Evolutionary conservation across 2,888 invertebrate species (phyloP).

Genomic region (Epirrhoe tristata): DNA sequence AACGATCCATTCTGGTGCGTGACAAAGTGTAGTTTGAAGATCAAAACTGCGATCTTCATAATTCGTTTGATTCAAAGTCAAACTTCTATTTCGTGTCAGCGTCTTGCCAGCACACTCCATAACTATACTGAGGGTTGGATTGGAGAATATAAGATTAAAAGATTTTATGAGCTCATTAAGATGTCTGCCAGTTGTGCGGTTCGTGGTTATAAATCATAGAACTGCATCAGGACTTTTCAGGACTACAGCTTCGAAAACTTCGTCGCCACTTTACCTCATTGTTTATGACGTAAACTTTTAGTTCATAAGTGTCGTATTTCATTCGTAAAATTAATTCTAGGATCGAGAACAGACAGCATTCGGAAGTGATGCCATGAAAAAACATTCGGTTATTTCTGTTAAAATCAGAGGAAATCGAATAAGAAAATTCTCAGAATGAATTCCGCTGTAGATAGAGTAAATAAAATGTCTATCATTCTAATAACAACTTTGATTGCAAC

Average conservation of each 20-base stretch:
- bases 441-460: neutral
- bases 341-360: neutral
- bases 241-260: no score
- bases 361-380: neutral
- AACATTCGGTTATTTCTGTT: neutral
- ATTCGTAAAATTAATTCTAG: neutral
- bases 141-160: conserved; percentile 14
- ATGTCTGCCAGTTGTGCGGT: neutral
- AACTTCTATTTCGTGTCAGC: conserved; percentile 55
- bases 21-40: conserved; percentile 17
- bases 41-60: conserved; percentile 41
- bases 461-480: conserved; percentile 1
- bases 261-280: no score
- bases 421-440: neutral
- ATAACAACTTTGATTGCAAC: neutral
- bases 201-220: neutral
- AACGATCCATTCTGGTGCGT: neutral
- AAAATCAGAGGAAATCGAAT: neutral
- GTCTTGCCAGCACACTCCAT: conserved; percentile 56
- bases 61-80: conserved; percentile 49
- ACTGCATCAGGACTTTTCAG: no score
- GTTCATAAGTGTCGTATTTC: neutral
- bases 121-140: conserved; percentile 37
- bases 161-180: conserved; percentile 8
- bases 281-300: no score